Conservation (phyloP, 2,113 vertebrate genomes). For the Corythornis vintsioides region DNA sequence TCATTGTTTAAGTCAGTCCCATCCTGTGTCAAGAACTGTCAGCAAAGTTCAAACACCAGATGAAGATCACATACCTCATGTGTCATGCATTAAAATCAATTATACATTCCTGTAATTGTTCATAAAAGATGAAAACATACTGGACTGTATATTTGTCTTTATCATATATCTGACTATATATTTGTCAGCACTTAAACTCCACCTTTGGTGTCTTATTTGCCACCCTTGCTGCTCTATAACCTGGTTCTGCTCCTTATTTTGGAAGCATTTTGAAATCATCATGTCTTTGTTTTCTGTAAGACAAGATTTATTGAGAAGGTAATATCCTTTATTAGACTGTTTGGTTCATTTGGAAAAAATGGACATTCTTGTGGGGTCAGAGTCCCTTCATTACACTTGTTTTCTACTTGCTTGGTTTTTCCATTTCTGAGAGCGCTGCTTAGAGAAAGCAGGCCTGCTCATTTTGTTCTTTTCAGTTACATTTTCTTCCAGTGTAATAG, state of each 20-base stretch:
- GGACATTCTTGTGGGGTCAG: slow-evolving; percentile 46
- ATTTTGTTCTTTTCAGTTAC: slow-evolving; percentile 44
- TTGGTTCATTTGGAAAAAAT: slow-evolving; percentile 54
- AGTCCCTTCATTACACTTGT: slow-evolving; percentile 41
- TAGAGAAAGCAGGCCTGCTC: slow-evolving; percentile 16
- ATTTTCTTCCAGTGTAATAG: slow-evolving; percentile 52
- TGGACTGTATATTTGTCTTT: not conserved
- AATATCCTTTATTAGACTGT: slow-evolving; percentile 33
- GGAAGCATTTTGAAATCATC: slow-evolving; percentile 37
- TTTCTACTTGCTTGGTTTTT: slow-evolving; percentile 58
- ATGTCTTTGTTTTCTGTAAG: slow-evolving; percentile 35
- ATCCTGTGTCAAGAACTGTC: not conserved
- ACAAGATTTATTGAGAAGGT: slow-evolving; percentile 51
- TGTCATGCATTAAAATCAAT: fast-evolving
- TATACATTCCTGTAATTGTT: not conserved
- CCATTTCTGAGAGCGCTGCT: slow-evolving; percentile 28
- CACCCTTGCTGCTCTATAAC: not conserved
- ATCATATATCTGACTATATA: too few relatives aligned
- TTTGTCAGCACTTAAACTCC: not conserved
- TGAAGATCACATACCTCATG: not conserved
- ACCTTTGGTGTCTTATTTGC: not conserved
- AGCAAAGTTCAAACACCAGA: slow-evolving; percentile 9
- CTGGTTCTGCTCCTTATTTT: not conserved
- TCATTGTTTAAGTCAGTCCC: not conserved
- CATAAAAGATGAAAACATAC: not conserved